A percentile compares a stretch with the other conserved stretches of the same genome.
Conservation (phyloP, 37 sponge, comb jelly and placozoan species). For the Chondrilla cf. caribensis region DNA sequence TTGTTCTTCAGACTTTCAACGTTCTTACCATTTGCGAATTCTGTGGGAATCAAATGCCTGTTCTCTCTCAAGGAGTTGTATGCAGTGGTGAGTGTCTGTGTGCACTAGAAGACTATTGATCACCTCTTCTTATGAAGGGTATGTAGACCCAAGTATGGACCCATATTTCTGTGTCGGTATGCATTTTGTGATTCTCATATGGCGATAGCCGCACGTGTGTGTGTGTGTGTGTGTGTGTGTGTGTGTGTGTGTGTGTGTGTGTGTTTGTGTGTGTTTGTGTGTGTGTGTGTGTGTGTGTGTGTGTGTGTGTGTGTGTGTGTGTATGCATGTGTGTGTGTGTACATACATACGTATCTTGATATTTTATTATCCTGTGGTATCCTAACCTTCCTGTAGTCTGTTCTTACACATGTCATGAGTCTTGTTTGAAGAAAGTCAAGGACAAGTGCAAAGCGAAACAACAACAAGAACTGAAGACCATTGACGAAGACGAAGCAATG, state of each 20-base stretch:
- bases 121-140: no score
- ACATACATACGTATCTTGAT: no score
- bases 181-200: no score
- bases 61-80: slow-evolving; percentile 76
- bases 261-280: no score
- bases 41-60: slow-evolving; percentile 56
- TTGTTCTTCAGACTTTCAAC: slow-evolving; percentile 65
- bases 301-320: slow-evolving; percentile 4
- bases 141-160: not conserved
- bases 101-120: no score
- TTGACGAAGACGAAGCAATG: slow-evolving; percentile 12
- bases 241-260: no score
- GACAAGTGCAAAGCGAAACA: slow-evolving; percentile 63
- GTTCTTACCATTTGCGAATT: slow-evolving; percentile 81
- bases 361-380: no score
- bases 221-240: no score
- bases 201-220: not conserved
- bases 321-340: no score
- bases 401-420: slow-evolving; percentile 67
- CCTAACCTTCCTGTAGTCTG: slow-evolving; percentile 36
- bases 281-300: no score
- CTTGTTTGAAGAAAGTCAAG: slow-evolving; percentile 51
- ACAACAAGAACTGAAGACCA: not conserved
- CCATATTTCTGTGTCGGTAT: not conserved
- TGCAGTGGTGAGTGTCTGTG: slow-evolving; percentile 56